Base-by-base conservation (phyloP, 2,113 vertebrate species). In the Scartelaos histophorus region DNA sequence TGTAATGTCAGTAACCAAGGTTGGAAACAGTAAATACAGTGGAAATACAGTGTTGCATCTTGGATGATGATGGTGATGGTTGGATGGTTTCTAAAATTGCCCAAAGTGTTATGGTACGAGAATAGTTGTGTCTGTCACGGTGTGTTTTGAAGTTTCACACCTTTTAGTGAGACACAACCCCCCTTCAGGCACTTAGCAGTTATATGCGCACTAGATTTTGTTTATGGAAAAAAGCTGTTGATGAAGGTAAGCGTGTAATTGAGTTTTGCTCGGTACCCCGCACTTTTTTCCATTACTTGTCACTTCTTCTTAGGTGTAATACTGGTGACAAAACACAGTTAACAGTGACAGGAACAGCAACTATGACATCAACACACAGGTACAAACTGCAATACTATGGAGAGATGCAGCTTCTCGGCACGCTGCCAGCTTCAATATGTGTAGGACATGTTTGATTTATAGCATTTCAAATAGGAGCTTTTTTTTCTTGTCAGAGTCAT, bases 371-470 rank as follows among this genome's bases (percentile, higher is more conserved):
- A 54, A 54, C 51, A 54, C 19, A 54, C 15, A 4, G 15, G 46
- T 54, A 54, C 19, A 54, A 17, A 54, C 6, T 21, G 6, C 7
- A 43, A 16, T 47, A 15, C n/a, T 5, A n/a, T 54, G 9, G 51
- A 21, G 19, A 9, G 51, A n/a, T 53, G 17, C 6, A 53, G 51
- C 7, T n/a, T 54, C 19, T 54, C 10, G 51, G 19, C 19, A 54
- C 19, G 22, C 21, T 72, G 54, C 66, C 84, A 85, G 21, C 45
- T 70, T 35, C 54, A 7, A 7, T 80, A 24, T 51, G 51, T 68
- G 38, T 58, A 16, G 58, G 54, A 43, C 9, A 21, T 62, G 25
- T 57, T 53, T 21, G 49, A 61, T 70, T 64, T 73, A 68, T 84
- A 22, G 38, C 6, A 13, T 72, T 74, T 67, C 58, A 12, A 68